Evolutionary conservation across 2,797 vertebrate genomes (phyloP), one percentile per base, ranked within the genome.

Genomic region (Cossypha polioptera): DNA sequence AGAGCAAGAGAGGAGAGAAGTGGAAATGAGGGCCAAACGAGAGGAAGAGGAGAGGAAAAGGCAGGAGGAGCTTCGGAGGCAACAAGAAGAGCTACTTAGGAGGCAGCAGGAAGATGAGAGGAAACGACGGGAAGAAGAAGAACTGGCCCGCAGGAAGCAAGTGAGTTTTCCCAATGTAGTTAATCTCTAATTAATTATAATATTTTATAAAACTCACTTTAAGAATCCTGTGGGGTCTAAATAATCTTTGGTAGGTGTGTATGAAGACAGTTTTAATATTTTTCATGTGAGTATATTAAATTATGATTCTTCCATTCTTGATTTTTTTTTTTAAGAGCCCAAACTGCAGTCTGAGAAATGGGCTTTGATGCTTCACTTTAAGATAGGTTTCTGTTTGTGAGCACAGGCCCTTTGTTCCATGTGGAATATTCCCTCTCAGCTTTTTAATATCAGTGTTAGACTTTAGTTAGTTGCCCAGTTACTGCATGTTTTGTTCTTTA

Each of bases 21-120:
- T 98, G 90, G 99, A 99, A 97, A 97, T 99, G 87, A 98, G 99
- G 97, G 99, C 98, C 92, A 99, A 99, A 98, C 98, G 99, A 95
- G 99, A 99, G 97, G 99, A 99, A 88, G 99, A 99, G 91, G 99
- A 99, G 88, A 98, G 98, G 96, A 99, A 99, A 96, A 98, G 98
- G 61, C 97, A 99, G 96, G 99, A 99, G 96, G 99, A 98, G 31
- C 97, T 99, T 91, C 98, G 98, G 51, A 98, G 99, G 91, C 98
- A 99, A 93, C 97, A 99, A 95, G 99, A 99, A 95, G 99, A 98
- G 61, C 96, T 99, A 82, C 98, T 99, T 73, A 99, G 99, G 95
- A 98, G 98, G 59, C 97, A 99, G 90, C 98, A 98, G 95, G 98
- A 98, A 92, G 99, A 99, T 91, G 99, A 99, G 94, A 98, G 98